A percentile compares a stretch with the other conserved stretches of the same genome.
phyloP scores from a whole-genome alignment of 2,888 invertebrate species.

The Spodoptera picta region DNA sequence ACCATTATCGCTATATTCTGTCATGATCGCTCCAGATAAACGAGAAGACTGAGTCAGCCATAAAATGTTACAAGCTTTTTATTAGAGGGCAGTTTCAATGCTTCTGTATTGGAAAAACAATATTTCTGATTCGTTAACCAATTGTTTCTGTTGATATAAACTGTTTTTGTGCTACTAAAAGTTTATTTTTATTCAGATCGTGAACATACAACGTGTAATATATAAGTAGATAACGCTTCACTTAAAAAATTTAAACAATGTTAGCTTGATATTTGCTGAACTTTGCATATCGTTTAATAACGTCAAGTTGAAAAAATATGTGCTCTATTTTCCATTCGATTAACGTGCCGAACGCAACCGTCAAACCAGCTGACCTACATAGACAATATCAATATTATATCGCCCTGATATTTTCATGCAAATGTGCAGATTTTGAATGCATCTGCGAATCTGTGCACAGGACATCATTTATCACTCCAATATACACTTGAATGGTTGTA shows the following conservation, averaged over 20 bases:
- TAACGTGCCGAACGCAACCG: not conserved
- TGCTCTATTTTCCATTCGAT: conserved; percentile 9
- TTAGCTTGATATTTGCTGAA: too few relatives aligned
- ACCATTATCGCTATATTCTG: conserved; percentile 1
- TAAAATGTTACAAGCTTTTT: not conserved
- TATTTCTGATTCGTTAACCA: too few relatives aligned
- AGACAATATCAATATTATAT: conserved; percentile 33
- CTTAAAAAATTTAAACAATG: too few relatives aligned
- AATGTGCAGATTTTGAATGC: conserved; percentile 32
- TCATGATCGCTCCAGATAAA: conserved; percentile 7
- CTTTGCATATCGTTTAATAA: not conserved
- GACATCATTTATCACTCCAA: conserved; percentile 12
- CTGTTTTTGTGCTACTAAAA: not conserved
- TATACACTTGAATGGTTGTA: conserved; percentile 13
- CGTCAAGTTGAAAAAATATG: conserved; percentile 4
- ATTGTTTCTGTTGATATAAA: too few relatives aligned
- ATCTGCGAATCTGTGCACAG: conserved; percentile 2
- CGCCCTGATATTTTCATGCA: conserved; percentile 30
- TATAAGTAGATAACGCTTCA: too few relatives aligned
- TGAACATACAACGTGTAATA: too few relatives aligned
- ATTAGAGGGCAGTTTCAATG: too few relatives aligned
- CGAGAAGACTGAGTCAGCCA: not conserved
- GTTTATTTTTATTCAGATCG: too few relatives aligned
- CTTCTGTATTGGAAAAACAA: too few relatives aligned
- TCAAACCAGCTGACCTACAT: conserved; percentile 35